Conservation (phyloP, 2,888 invertebrate genomes). For the Volucella inflata region DNA sequence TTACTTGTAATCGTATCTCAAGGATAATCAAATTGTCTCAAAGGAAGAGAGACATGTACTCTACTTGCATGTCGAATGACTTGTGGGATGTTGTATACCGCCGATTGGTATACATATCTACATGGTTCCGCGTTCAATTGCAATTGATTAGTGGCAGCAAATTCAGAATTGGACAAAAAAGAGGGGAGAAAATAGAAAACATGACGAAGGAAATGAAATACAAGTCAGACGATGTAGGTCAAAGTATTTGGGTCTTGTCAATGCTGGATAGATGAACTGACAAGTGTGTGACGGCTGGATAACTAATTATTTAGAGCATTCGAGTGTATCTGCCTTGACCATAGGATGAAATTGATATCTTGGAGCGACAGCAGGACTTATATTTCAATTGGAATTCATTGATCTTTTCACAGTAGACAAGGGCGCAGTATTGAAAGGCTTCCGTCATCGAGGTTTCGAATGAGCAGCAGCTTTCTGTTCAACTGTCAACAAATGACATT, state of each 20-base stretch:
- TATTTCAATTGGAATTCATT: not conserved
- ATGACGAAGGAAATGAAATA: conserved; percentile 33
- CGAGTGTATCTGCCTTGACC: not conserved
- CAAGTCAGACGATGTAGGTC: conserved; percentile 37
- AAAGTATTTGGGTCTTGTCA: conserved; percentile 19
- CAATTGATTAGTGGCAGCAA: conserved; percentile 49
- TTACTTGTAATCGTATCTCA: not conserved
- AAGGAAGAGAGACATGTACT: conserved; percentile 45
- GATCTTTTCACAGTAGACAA: not conserved
- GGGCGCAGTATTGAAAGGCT: too few species aligned
- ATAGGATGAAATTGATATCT: conserved; percentile 14
- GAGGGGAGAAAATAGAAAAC: not conserved
- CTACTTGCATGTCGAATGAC: conserved; percentile 52
- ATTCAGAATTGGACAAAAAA: not conserved
- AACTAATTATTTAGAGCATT: conserved; percentile 15
- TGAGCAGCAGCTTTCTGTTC: too few species aligned
- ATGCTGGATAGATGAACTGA: conserved; percentile 14
- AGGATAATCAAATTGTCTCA: conserved; percentile 54
- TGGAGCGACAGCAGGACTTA: not conserved
- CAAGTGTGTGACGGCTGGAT: conserved; percentile 21
- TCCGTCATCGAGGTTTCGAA: too few species aligned
- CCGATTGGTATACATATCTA: not conserved
- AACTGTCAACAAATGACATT: too few species aligned
- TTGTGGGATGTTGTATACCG: conserved; percentile 15
- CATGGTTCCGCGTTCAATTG: conserved; percentile 18